These are phyloP conservation scores for Myotis daubentonii DNA, from an alignment of 2,797 vertebrate genomes.

Conservation along the genomic window DNA sequence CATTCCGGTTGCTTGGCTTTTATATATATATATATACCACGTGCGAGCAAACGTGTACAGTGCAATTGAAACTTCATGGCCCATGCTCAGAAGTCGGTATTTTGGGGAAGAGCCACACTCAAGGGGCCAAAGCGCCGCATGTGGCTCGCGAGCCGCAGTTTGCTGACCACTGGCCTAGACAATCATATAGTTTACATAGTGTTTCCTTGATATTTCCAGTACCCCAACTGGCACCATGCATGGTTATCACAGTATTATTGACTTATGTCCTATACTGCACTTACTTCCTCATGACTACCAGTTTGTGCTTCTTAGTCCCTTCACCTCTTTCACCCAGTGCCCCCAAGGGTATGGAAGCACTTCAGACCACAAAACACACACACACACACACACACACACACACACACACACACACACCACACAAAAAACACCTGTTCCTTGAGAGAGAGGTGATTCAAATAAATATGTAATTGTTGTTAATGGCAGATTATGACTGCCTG, in stretches of 20 bases:
- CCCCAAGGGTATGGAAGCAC: background rate
- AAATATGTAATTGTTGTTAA: constrained; percentile 7
- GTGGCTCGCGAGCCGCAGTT: too few relatives aligned
- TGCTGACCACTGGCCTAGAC: too few relatives aligned
- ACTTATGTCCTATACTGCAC: background rate
- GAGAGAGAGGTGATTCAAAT: constrained; percentile 30
- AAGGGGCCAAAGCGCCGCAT: too few relatives aligned
- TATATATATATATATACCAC: too few relatives aligned
- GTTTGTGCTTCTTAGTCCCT: background rate
- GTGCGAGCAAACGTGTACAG: too few relatives aligned
- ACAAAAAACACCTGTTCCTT: background rate
- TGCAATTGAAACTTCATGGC: too few relatives aligned
- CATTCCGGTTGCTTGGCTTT: too few relatives aligned
- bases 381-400: too few relatives aligned
- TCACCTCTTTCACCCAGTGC: background rate
- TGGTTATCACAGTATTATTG: background rate
- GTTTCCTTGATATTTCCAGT: background rate
- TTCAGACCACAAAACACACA: background rate
- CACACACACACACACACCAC: too few relatives aligned
- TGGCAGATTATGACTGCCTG: background rate
- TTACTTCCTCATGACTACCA: background rate
- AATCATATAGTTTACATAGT: background rate
- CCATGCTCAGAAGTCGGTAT: too few relatives aligned
- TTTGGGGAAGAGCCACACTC: too few relatives aligned
- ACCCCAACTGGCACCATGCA: background rate